phyloP scores from a whole-genome alignment of 2,888 invertebrate genomes.

The Idaea straminata region DNA sequence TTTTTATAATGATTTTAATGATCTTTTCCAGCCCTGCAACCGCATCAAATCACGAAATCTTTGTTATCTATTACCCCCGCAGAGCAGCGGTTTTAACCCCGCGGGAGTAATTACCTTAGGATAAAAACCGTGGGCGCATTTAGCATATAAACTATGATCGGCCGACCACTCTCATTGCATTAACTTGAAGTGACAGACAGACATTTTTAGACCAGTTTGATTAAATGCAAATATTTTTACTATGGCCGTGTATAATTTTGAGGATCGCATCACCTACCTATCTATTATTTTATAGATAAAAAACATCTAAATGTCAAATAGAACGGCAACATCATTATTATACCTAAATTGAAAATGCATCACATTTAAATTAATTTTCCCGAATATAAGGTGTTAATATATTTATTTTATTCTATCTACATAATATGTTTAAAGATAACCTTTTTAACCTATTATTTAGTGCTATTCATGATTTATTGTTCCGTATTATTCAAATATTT shows the following conservation, averaged over 20 bases:
- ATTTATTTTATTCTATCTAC: conserved; percentile 9
- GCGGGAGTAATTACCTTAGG: too few relatives aligned
- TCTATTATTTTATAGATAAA: not conserved
- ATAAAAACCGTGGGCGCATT: too few relatives aligned
- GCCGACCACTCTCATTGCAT: too few relatives aligned
- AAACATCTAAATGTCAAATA: not conserved
- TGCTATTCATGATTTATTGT: not conserved
- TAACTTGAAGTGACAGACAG: too few relatives aligned
- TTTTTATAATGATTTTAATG: too few relatives aligned
- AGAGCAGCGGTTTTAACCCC: too few relatives aligned
- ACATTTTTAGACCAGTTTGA: too few relatives aligned
- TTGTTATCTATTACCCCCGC: too few relatives aligned
- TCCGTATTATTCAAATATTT: not conserved
- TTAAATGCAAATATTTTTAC: too few relatives aligned
- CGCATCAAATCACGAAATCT: too few relatives aligned
- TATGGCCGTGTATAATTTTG: not conserved
- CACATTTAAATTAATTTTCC: conserved; percentile 32
- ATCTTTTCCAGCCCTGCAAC: too few relatives aligned
- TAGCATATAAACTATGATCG: too few relatives aligned
- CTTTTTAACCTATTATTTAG: conserved; percentile 3
- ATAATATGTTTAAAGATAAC: conserved; percentile 4
- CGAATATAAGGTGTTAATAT: not conserved
- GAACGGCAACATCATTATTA: not conserved
- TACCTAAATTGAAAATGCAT: conserved; percentile 14
- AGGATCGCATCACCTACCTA: not conserved